Conservation (phyloP, 2,113 vertebrate genomes). For the Equus przewalskii region DNA sequence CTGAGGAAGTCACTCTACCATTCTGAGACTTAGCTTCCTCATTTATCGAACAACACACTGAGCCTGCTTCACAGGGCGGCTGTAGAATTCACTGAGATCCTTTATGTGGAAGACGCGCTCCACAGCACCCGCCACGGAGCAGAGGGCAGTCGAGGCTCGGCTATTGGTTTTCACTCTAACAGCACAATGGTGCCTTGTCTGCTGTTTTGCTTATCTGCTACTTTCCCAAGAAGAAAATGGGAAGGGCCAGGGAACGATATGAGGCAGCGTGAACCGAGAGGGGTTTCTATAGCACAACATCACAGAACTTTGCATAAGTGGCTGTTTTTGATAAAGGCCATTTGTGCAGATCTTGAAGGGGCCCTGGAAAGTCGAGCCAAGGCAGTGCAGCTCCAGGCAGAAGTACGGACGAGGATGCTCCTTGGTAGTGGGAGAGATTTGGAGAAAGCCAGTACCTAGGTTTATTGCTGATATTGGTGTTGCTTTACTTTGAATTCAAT, state of each 20-base stretch:
- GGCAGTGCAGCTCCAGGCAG: background rate
- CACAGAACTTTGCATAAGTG: background rate
- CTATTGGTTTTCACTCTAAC: background rate
- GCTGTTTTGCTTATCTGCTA: background rate
- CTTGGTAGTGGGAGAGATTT: background rate
- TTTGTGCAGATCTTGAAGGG: background rate
- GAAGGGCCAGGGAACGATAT: background rate
- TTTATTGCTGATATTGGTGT: background rate
- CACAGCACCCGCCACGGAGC: background rate
- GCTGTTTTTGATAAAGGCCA: background rate
- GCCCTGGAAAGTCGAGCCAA: background rate
- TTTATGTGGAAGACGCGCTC: background rate
- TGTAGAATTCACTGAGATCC: background rate
- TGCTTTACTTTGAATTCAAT: background rate
- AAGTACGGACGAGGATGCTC: background rate
- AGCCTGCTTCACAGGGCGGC: background rate
- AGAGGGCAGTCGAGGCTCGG: background rate
- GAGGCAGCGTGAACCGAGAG: background rate
- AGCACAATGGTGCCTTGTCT: background rate
- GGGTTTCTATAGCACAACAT: background rate
- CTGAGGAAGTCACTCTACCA: background rate
- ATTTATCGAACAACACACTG: background rate
- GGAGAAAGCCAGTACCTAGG: background rate
- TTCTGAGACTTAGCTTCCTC: background rate
- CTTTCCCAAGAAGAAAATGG: background rate